Evolutionary conservation across 2,113 vertebrate genomes (phyloP), one percentile per base, ranked within the genome.

Genomic region (Tetrao urogallus): DNA sequence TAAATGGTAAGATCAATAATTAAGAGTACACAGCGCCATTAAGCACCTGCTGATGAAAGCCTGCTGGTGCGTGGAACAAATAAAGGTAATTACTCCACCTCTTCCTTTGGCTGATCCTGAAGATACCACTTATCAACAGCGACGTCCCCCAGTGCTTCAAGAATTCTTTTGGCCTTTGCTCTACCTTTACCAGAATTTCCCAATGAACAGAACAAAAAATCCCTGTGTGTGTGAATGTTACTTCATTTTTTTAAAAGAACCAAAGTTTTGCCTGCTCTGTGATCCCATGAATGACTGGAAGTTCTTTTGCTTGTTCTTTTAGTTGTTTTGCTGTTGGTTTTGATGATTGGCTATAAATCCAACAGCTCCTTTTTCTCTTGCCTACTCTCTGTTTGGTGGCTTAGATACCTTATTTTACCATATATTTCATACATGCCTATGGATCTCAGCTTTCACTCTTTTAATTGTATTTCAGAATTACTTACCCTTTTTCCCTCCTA

Each of bases 1-100:
- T 96, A 96, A 97, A 96, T 67, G 75, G 76, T 57, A 48, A 85
- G 96, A 97, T 98, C 97, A 96, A 98, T 98, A 98, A 97, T 95
- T 97, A 97, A 97, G 85, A 97, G 92, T 84, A 95, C 88, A 88
- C 15, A 93, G 84, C 86, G 89, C 91, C 96, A 96, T 95, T 96
- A 96, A 96, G 89, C 78, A 86, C 60, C 70, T 74, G 85, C 87
- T 89, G 77, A 95, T 92, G 82, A 89, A 83, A 95, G 88, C 50
- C 61, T 93, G 85, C 79, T 85, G 76, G 72, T 73, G 75, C 58
- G 52, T 69, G 40, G 67, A 57, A 94, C 9, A 48, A 80, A 65
- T 36, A 47, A 65, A 71, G 69, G 74, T 73, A 88, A 81, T 82
- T 40, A 90, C 25, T 18, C 50, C 83, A 78, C 60, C 72, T 60